A percentile compares a stretch with the other conserved stretches of the same genome.
These are phyloP conservation scores for Dicaeum eximium DNA, from an alignment of 2,113 vertebrate genomes.

Conservation along the genomic window DNA sequence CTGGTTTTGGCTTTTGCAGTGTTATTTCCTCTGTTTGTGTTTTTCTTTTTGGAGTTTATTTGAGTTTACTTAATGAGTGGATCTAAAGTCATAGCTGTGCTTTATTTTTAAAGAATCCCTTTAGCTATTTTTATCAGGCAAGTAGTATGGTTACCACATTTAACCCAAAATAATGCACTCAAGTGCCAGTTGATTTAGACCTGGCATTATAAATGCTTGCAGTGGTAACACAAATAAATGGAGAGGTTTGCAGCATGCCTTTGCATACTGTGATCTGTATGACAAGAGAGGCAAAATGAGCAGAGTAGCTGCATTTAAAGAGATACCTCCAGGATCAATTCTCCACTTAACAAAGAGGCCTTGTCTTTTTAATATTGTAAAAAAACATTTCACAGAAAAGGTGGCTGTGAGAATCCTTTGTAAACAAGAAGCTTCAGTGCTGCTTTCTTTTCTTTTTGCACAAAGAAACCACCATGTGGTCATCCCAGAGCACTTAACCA, in stretches of 20 bases:
- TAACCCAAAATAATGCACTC: not conserved
- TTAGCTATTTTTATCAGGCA: slow-evolving; percentile 9
- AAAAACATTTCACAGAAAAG: slow-evolving; percentile 5
- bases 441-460: not conserved
- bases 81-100: not conserved
- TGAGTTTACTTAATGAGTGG: slow-evolving; percentile 20
- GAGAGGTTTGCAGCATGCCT: not conserved
- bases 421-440: slow-evolving; percentile 11
- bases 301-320: not conserved
- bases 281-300: not conserved
- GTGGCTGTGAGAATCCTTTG: not conserved
- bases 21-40: slow-evolving; percentile 39
- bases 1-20: slow-evolving; percentile 33
- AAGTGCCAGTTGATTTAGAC: not conserved
- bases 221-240: not conserved
- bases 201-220: not conserved
- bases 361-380: slow-evolving; percentile 25
- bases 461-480: slow-evolving; percentile 51
- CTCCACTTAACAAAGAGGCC: slow-evolving; percentile 14
- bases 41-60: slow-evolving; percentile 50
- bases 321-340: not conserved
- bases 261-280: not conserved
- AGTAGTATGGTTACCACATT: not conserved
- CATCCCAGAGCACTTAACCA: slow-evolving; percentile 56
- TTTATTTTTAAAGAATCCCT: slow-evolving; percentile 16